Conservation (phyloP, 2,888 invertebrate genomes). For the Leptura quadrifasciata region DNA sequence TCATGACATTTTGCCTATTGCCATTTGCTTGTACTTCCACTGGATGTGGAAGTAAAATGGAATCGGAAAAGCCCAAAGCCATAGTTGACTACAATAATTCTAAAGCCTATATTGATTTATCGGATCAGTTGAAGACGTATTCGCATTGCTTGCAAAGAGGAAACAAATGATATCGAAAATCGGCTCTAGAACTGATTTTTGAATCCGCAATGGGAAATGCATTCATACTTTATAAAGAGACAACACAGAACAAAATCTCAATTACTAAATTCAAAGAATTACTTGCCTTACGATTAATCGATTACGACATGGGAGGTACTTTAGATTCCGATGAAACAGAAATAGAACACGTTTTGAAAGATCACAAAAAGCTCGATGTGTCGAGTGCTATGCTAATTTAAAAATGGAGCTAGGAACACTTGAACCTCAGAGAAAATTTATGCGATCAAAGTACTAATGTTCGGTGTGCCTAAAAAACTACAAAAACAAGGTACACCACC, state of each 20-base stretch:
- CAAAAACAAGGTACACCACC: background rate
- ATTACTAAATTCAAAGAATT: too few relatives aligned
- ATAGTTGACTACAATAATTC: slow-evolving; percentile 16
- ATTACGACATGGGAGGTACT: slow-evolving; percentile 1
- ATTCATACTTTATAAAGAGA: slow-evolving; percentile 15
- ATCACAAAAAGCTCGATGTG: slow-evolving; percentile 33
- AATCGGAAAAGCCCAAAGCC: slow-evolving; percentile 12
- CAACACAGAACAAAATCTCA: too few relatives aligned
- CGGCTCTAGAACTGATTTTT: slow-evolving; percentile 19
- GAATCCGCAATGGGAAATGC: slow-evolving; percentile 18
- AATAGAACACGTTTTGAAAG: slow-evolving; percentile 23
- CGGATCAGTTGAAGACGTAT: slow-evolving; percentile 33
- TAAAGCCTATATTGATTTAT: too few relatives aligned
- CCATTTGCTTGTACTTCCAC: too few relatives aligned
- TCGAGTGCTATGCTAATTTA: slow-evolving; percentile 29
- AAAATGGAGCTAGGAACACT: background rate
- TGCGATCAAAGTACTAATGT: slow-evolving; percentile 1
- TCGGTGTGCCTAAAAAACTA: too few relatives aligned
- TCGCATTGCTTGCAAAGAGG: slow-evolving; percentile 12
- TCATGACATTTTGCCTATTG: too few relatives aligned
- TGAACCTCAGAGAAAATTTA: slow-evolving; percentile 25
- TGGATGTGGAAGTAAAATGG: too few relatives aligned
- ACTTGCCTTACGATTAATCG: too few relatives aligned
- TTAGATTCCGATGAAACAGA: slow-evolving; percentile 9
- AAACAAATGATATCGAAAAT: slow-evolving; percentile 24